Conservation (phyloP, 2,888 invertebrate species). For the Neocrepidodera transversa region DNA sequence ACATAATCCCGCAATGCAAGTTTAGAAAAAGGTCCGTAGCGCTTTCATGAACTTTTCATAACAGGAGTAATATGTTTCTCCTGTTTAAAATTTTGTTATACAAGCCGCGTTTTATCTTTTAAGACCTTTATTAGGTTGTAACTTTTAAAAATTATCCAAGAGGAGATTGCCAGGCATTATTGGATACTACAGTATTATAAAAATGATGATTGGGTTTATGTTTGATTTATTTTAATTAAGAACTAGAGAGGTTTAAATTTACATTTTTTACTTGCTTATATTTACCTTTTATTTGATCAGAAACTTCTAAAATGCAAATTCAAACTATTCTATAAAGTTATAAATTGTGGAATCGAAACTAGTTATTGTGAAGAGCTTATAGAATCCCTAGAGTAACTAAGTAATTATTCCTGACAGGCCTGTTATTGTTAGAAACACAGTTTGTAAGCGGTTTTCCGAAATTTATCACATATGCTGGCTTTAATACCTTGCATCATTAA, state of each 20-base stretch:
- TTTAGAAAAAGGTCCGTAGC: conserved; percentile 23
- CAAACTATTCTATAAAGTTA: neutral
- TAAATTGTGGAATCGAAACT: neutral
- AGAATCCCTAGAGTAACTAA: conserved; percentile 1
- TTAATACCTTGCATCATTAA: no score
- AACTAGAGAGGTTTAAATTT: no score
- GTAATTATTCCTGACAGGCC: conserved; percentile 9
- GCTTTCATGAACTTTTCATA: conserved; percentile 30
- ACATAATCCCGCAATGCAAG: conserved; percentile 31
- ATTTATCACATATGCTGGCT: conserved; percentile 4
- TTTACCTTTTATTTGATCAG: no score
- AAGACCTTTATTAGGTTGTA: conserved; percentile 25
- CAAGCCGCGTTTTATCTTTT: conserved; percentile 25
- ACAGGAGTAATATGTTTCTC: conserved; percentile 23
- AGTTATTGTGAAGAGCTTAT: conserved; percentile 2
- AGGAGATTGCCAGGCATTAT: neutral
- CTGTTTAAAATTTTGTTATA: conserved; percentile 23
- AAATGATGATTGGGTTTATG: conserved; percentile 4
- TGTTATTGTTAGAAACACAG: conserved; percentile 5
- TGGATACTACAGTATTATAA: neutral
- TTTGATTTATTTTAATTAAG: no score
- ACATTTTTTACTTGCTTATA: no score
- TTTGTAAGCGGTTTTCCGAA: conserved; percentile 5
- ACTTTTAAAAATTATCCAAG: conserved; percentile 8
- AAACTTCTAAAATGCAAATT: neutral